Conservation (phyloP, 2,113 vertebrate genomes). For the Lontra canadensis region DNA sequence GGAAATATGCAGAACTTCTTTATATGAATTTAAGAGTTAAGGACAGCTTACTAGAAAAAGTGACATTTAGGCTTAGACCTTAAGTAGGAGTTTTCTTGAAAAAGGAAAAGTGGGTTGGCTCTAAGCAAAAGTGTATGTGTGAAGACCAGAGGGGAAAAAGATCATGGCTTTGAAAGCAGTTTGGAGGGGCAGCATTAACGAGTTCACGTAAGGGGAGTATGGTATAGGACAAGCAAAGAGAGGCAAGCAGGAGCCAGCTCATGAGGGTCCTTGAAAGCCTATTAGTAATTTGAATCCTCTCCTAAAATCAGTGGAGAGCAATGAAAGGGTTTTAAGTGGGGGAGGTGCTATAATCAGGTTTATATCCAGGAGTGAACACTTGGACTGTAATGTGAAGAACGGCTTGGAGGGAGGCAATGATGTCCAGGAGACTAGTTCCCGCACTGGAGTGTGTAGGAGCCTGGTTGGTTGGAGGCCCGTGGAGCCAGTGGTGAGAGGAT, state of each 20-base stretch:
- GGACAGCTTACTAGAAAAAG: neutral
- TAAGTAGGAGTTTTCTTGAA: neutral
- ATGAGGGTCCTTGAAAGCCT: neutral
- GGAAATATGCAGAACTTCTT: neutral
- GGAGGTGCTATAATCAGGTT: neutral
- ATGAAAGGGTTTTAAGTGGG: neutral
- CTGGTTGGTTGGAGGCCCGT: fast-evolving
- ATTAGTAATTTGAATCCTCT: neutral
- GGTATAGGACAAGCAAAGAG: neutral
- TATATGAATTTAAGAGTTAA: neutral
- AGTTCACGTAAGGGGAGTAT: neutral
- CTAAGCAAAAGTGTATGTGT: neutral
- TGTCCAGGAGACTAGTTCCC: neutral
- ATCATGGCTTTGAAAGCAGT: neutral
- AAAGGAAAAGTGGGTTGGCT: neutral
- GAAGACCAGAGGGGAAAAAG: neutral
- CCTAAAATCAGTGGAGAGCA: neutral
- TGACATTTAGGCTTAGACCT: neutral
- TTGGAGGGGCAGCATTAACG: neutral
- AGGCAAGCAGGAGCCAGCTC: neutral
- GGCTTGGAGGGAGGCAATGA: neutral
- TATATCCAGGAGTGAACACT: neutral
- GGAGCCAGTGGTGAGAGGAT: neutral
- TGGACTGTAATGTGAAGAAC: neutral
- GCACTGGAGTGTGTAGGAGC: neutral